Percentiles rank a stretch among this genome's conserved stretches.
phyloP scores from a whole-genome alignment of 2,797 vertebrate genomes.

The Phalloptychus januarius region DNA sequence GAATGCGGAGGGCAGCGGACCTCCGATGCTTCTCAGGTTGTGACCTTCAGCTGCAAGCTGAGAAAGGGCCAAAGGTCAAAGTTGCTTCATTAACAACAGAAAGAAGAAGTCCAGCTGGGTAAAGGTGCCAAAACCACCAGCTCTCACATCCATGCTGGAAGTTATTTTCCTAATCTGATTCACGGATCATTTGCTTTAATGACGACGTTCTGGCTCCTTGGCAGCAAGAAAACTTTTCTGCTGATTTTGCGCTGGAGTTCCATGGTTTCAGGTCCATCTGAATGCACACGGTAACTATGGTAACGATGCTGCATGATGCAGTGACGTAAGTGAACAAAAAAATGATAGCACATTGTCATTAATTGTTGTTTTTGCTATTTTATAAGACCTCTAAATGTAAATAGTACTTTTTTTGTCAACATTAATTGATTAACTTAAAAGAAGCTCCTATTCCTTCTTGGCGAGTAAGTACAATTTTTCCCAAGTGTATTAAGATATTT shows the following conservation, averaged over 20 bases:
- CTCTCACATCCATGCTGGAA: not conserved
- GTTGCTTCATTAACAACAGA: slow-evolving; percentile 31
- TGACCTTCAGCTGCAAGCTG: slow-evolving; percentile 17
- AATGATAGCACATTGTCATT: not conserved
- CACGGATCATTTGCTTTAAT: not conserved
- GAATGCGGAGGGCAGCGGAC: slow-evolving; percentile 4
- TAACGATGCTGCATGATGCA: not conserved
- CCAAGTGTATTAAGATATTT: too few relatives aligned
- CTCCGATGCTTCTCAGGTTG: not conserved
- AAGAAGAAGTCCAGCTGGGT: slow-evolving; percentile 9
- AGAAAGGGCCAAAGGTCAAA: slow-evolving; percentile 29
- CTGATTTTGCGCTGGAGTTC: not conserved
- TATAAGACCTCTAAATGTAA: not conserved
- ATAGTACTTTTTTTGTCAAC: too few relatives aligned
- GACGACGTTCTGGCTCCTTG: not conserved
- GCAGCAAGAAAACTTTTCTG: slow-evolving; percentile 1
- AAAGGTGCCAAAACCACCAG: not conserved
- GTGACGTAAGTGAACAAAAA: not conserved
- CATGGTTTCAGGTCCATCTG: not conserved
- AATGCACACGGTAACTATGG: not conserved
- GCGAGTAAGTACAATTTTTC: too few relatives aligned
- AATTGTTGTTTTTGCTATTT: not conserved
- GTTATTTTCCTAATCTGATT: not conserved
- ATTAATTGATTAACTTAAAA: too few relatives aligned
- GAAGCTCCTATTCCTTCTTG: too few relatives aligned